Base-by-base conservation (phyloP, 2,888 invertebrate genomes). In the Campoplex capitator region DNA sequence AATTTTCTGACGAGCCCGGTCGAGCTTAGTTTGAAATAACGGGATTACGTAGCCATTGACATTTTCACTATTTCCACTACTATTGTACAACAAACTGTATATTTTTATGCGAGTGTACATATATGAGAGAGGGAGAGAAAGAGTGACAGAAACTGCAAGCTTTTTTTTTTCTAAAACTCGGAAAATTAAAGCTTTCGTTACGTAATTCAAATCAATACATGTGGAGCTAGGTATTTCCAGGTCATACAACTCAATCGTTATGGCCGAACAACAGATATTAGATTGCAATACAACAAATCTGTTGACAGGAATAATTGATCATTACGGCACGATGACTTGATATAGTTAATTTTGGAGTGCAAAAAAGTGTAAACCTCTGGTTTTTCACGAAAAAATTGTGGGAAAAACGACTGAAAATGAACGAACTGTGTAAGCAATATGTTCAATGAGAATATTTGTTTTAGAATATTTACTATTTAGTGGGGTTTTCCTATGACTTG, bases 1-100 rank as follows among this genome's bases (percentile, higher is more conserved):
- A 79, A 84, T 84, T 84, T 38, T 42, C 16, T 79, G 48, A 79
- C 67, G 56, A 48, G 51, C 56, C 35, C 45, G 28, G 13, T 51
- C 13, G 70, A 71, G 65, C 42, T 73, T 35, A 23, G 42, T 32
- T 77, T 11, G 45, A 6, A 48, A 32, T 16, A 7, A 48, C 18
- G 42, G 32, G 16, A 38, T n/a, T n/a, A 35, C 38, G n/a, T 70
- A 48, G 51, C 54, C 68, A 82, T 81, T 42, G 13, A 48, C 18
- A 54, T 76, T 87, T 85, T 78, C 54, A 75, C 42, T 68, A 82
- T 79, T 86, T 86, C 73, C 51, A 54, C 42, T 62, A 32, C 23
- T 75, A 35, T 79, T 73, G 58, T 83, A 54, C 56, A 65, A 28
- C 11, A 32, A 45, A 11, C 32, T 51, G 28, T 16, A 4, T 65